Evolutionary conservation across 2,888 invertebrate genomes (phyloP), one percentile per base, ranked within the genome.

Genomic region (Meandrusa payeni): DNA sequence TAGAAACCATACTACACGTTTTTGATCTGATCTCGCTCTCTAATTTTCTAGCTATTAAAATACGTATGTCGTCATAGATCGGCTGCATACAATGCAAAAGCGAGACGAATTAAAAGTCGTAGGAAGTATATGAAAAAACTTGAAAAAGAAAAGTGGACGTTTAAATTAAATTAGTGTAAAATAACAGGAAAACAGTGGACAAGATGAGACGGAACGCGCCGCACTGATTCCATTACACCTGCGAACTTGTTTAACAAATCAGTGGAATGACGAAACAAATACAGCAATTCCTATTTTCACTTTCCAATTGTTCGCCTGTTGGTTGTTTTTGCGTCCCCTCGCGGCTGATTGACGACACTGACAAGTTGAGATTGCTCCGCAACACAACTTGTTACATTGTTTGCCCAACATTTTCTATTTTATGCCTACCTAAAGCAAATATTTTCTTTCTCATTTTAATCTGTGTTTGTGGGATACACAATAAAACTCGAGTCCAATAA

Each of bases 201-300:
- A n/a, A n/a, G n/a, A n/a, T n/a, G 27, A 12, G 6, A 28, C 15
- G 7, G 15, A 28, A 6, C 7, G 7, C 27, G 27, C 10, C 12
- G 5, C 31, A 46, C 28, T 50, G 54, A 48, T 55, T 54, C 54
- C 56, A 48, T 59, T 54, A 49, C 52, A 50, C 34, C 49, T 28
- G 42, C 41, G 46, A 55, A 62, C 54, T 64, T 64, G 60, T 61
- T 61, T 58, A 59, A 59, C 64, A 63, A 63, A 62, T 60, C 61
- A 59, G 56, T 49, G 52, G 56, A 52, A 62, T 66, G 68, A 65
- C 64, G 61, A 57, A 61, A 65, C 65, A 61, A 62, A 64, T 60
- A 58, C 60, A 58, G 55, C 59, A 57, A 63, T 63, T 59, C 54
- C 59, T 66, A 64, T 69, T 69, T 65, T 61, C 64, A 61, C 58